These are phyloP conservation scores for Idaea dimidiata DNA, from an alignment of 2,888 invertebrate species.

Conservation along the genomic window DNA sequence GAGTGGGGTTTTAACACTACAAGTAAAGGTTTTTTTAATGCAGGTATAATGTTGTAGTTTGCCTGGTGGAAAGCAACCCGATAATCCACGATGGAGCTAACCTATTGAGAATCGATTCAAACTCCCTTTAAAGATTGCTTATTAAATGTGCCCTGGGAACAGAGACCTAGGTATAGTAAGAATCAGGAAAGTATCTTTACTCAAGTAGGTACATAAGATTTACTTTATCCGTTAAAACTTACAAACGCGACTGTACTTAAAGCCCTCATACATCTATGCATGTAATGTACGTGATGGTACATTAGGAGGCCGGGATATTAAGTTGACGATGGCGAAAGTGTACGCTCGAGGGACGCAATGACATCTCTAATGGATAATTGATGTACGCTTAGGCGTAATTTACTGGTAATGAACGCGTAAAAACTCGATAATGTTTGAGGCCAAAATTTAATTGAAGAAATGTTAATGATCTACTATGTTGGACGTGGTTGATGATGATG, in stretches of 20 bases:
- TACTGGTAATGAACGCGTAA: not conserved
- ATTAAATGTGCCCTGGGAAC: too few relatives aligned
- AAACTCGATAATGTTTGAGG: not conserved
- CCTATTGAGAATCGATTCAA: too few relatives aligned
- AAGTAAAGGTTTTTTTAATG: too few relatives aligned
- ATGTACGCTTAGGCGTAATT: not conserved
- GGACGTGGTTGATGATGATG: not conserved
- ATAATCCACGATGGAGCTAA: too few relatives aligned
- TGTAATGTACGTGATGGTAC: slow-evolving; percentile 12
- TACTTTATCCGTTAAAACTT: not conserved
- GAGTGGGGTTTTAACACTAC: too few relatives aligned
- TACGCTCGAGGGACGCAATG: not conserved
- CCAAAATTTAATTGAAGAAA: not conserved
- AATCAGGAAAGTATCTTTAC: too few relatives aligned
- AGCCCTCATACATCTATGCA: slow-evolving; percentile 33
- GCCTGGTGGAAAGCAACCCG: too few relatives aligned
- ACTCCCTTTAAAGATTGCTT: too few relatives aligned
- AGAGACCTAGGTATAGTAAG: too few relatives aligned
- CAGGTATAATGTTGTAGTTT: too few relatives aligned
- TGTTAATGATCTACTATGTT: not conserved
- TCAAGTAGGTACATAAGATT: too few relatives aligned
- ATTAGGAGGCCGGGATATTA: not conserved
- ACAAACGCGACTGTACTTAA: slow-evolving; percentile 1
- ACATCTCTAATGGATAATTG: slow-evolving; percentile 2
- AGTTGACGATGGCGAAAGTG: not conserved